Conservation (phyloP, 2,797 vertebrate genomes). For the Gobionotothen gibberifrons region DNA sequence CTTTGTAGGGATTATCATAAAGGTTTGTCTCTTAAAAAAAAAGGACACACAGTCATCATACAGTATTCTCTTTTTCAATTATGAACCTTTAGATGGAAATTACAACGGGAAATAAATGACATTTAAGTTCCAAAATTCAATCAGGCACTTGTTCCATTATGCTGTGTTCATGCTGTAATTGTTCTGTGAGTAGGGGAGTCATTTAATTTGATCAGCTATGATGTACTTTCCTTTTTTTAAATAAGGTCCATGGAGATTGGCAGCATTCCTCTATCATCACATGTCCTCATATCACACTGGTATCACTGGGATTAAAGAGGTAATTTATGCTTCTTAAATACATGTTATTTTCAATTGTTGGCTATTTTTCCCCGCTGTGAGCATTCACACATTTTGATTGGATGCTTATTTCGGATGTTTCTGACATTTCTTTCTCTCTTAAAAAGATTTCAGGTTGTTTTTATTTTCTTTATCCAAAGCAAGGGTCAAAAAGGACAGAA, state of each 20-base stretch:
- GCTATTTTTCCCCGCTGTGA: not conserved
- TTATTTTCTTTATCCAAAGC: too few relatives aligned
- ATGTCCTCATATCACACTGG: constrained; percentile 9
- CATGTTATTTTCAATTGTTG: not conserved
- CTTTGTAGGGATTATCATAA: constrained; percentile 41
- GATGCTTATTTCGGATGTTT: too few relatives aligned
- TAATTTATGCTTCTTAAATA: not conserved
- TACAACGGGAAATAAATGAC: constrained; percentile 41
- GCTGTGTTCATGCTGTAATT: constrained; percentile 26
- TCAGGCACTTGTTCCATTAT: constrained; percentile 39
- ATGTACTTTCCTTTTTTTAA: constrained; percentile 31
- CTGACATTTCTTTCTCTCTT: too few relatives aligned
- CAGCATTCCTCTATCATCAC: constrained; percentile 10
- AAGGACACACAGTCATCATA: constrained; percentile 32
- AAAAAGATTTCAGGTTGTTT: too few relatives aligned
- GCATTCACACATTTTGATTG: too few relatives aligned
- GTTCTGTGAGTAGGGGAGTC: constrained; percentile 14
- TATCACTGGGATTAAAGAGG: constrained; percentile 2
- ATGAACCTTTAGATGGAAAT: constrained; percentile 42
- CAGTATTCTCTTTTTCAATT: constrained; percentile 47
- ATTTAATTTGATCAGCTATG: constrained; percentile 53
- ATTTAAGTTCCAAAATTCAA: constrained; percentile 48
- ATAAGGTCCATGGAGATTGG: constrained; percentile 12
- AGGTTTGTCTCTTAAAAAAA: constrained; percentile 35
- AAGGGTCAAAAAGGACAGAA: too few relatives aligned